Percentiles rank a stretch among this genome's conserved stretches.
phyloP scores from a whole-genome alignment of 2,113 vertebrate genomes.

The Daphoenositta chrysoptera region DNA sequence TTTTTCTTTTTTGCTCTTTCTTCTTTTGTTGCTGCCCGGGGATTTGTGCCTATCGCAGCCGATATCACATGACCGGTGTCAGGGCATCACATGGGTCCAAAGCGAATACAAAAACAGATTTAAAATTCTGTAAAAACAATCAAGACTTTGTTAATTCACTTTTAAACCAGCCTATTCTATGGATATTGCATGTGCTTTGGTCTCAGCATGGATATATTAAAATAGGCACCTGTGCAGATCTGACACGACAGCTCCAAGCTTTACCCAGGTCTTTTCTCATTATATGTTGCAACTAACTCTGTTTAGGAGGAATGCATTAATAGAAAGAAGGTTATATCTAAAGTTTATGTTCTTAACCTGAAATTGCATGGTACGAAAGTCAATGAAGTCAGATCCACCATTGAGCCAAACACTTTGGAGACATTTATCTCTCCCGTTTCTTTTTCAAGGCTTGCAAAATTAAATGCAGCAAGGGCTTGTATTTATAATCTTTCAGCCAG shows the following conservation, averaged over 20 bases:
- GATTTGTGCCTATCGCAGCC: constrained; percentile 82
- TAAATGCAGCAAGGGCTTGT: neutral
- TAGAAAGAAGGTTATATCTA: neutral
- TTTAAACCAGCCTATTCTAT: neutral
- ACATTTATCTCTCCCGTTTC: neutral
- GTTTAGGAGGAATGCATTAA: neutral
- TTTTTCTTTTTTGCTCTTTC: constrained; percentile 77
- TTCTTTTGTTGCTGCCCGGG: constrained; percentile 81
- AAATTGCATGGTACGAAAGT: neutral
- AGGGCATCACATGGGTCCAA: constrained; percentile 79
- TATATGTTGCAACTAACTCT: neutral
- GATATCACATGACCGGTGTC: constrained; percentile 79
- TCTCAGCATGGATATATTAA: neutral
- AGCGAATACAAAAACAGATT: constrained; percentile 74
- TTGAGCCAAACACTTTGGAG: neutral
- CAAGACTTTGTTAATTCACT: constrained; percentile 68
- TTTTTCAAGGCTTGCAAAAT: constrained; percentile 28
- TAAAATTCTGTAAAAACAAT: constrained; percentile 75
- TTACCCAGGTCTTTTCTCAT: neutral
- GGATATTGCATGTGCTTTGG: neutral
- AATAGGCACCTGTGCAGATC: constrained; percentile 1
- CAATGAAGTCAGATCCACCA: neutral
- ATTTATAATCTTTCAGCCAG: neutral
- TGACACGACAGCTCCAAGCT: neutral
- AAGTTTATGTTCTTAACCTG: neutral